These are phyloP conservation scores for Cyphomyrmex costatus DNA, from an alignment of 1,140 invertebrate species.

Conservation along the genomic window DNA sequence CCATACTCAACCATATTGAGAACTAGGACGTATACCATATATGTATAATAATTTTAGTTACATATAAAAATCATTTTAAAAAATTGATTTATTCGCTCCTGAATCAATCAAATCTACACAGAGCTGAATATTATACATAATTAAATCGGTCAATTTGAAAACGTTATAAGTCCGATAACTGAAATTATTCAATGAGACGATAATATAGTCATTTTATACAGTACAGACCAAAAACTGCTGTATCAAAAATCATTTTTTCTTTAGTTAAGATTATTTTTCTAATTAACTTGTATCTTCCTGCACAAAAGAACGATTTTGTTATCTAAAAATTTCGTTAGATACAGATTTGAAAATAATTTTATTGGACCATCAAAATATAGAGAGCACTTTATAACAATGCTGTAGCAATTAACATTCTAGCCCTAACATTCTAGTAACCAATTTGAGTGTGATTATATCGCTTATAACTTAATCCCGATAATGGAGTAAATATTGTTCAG, in stretches of 20 bases:
- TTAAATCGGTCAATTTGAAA: conserved; percentile 32
- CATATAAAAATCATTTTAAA: not conserved
- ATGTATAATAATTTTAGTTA: not conserved
- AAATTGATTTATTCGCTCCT: conserved; percentile 11
- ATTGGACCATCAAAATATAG: too few species aligned
- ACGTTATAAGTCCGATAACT: not conserved
- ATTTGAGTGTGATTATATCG: not conserved
- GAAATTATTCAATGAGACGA: not conserved
- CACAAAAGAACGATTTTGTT: too few species aligned
- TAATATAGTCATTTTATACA: not conserved
- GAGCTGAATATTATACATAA: not conserved
- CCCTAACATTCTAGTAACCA: too few species aligned
- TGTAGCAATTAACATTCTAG: too few species aligned
- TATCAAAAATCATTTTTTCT: not conserved
- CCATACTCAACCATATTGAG: not conserved
- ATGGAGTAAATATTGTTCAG: conserved; percentile 7
- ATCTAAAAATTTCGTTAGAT: too few species aligned
- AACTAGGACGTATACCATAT: not conserved
- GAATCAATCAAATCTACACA: conserved; percentile 21
- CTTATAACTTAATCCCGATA: not conserved
- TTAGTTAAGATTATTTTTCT: too few species aligned
- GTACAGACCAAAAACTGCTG: too few species aligned
- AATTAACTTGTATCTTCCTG: not conserved
- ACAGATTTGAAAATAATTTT: too few species aligned
- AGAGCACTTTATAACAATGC: too few species aligned